Conservation (phyloP, 2,113 vertebrate genomes). For the Nerophis lumbriciformis region DNA sequence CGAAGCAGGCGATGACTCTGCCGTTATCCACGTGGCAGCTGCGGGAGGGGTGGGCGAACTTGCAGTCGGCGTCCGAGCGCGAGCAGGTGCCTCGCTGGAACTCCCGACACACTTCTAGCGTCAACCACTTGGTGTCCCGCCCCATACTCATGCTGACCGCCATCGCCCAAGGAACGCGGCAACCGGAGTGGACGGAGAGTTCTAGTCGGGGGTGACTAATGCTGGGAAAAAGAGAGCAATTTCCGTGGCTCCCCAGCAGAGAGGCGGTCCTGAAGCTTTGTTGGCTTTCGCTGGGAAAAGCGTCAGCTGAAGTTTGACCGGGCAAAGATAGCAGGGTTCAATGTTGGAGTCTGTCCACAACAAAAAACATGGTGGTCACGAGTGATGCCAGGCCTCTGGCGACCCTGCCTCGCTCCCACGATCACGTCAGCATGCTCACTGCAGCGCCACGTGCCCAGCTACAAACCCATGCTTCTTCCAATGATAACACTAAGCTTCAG, state of each 20-base stretch:
- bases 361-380: constrained; percentile 13
- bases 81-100: constrained; percentile 98
- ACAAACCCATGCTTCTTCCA: constrained; percentile 26
- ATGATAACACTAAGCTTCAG: constrained; percentile 37
- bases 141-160: constrained; percentile 89
- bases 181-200: constrained; percentile 31
- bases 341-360: constrained; percentile 48
- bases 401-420: constrained; percentile 11
- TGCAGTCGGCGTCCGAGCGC: constrained; percentile 91
- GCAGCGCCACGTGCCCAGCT: constrained; percentile 6
- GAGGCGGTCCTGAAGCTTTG: constrained; percentile 35
- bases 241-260: constrained; percentile 17
- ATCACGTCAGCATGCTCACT: constrained; percentile 56
- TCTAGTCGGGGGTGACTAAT: constrained; percentile 41
- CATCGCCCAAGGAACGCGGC: constrained; percentile 53
- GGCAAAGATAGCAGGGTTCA: constrained; percentile 30
- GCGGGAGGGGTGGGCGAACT: constrained; percentile 94
- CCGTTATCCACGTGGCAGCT: constrained; percentile 98
- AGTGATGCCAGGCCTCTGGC: neutral
- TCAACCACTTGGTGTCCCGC: constrained; percentile 98
- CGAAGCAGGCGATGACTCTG: constrained; percentile 97
- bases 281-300: constrained; percentile 52
- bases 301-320: constrained; percentile 49
- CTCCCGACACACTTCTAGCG: constrained; percentile 97
- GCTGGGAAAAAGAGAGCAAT: constrained; percentile 19